A percentile compares a stretch with the other conserved stretches of the same genome.
Evolutionary conservation across 2,113 vertebrate species (phyloP).

Genomic region (Bubalus kerabau): DNA sequence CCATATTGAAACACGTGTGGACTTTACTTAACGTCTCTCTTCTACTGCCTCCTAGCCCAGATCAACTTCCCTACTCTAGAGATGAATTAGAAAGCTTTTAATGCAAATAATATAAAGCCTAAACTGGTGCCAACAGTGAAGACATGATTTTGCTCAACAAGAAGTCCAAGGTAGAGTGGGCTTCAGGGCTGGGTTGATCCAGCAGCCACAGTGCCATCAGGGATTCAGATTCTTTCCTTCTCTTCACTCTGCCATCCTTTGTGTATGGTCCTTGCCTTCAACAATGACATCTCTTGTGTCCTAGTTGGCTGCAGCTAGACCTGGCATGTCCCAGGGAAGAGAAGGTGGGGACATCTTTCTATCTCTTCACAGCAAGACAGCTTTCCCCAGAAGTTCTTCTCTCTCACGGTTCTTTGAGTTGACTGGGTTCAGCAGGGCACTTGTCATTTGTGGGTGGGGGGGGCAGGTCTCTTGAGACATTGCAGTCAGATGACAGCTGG

Average conservation of each 20-base stretch:
- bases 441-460: neutral
- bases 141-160: fast-evolving
- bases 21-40: neutral
- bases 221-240: too few species aligned
- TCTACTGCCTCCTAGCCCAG: fast-evolving
- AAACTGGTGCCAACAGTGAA: neutral
- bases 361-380: neutral
- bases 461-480: neutral
- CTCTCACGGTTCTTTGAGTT: neutral
- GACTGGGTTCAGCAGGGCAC: neutral
- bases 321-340: neutral
- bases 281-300: too few species aligned
- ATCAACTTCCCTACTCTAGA: neutral
- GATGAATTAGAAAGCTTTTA: neutral
- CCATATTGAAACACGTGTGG: fast-evolving
- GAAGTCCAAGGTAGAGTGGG: too few species aligned
- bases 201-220: fast-evolving
- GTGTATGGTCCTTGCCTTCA: neutral
- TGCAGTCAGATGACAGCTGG: neutral
- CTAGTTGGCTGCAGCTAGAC: neutral
- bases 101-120: neutral
- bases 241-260: fast-evolving
- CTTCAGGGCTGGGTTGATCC: neutral
- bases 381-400: neutral
- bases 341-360: neutral